A percentile compares a stretch with the other conserved stretches of the same genome.
These are phyloP conservation scores for Ips nitidus DNA, from an alignment of 1,140 invertebrate genomes.

Conservation along the genomic window DNA sequence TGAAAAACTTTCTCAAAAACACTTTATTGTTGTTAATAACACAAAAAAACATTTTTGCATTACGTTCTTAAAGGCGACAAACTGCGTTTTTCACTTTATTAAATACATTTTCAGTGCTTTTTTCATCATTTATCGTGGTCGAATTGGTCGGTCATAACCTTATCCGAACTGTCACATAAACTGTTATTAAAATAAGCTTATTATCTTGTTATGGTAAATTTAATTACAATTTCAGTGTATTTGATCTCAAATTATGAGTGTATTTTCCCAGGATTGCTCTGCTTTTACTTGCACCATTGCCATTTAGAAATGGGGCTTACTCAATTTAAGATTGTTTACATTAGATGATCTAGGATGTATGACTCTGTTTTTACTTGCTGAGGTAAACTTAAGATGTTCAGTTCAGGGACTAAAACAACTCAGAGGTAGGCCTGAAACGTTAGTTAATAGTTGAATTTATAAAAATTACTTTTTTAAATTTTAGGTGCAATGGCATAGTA, in stretches of 20 bases:
- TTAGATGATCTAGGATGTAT: conserved; percentile 35
- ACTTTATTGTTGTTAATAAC: conserved; percentile 32
- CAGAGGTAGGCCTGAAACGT: conserved; percentile 38
- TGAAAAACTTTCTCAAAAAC: conserved; percentile 39
- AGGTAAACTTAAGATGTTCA: conserved; percentile 48
- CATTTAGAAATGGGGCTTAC: conserved; percentile 13
- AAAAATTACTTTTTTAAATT: conserved; percentile 13
- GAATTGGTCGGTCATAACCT: conserved; percentile 44
- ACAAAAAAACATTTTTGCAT: conserved; percentile 22
- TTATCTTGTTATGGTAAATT: conserved; percentile 43
- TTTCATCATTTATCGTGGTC: conserved; percentile 3
- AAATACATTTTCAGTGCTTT: conserved; percentile 19
- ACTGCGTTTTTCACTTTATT: conserved; percentile 15
- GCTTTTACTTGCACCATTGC: neutral
- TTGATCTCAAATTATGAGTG: conserved; percentile 15
- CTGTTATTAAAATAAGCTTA: conserved; percentile 42
- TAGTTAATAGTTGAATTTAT: neutral
- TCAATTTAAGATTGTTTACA: conserved; percentile 21
- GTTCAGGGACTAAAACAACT: conserved; percentile 47
- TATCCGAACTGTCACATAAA: conserved; percentile 48
- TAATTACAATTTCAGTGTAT: conserved; percentile 34
- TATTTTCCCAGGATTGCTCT: conserved; percentile 4
- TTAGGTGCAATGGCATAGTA: conserved; percentile 42
- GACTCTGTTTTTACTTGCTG: conserved; percentile 34
- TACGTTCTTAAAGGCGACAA: conserved; percentile 21